These are phyloP conservation scores for Ptychoptera contaminata DNA, from an alignment of 2,888 invertebrate species.

Conservation along the genomic window DNA sequence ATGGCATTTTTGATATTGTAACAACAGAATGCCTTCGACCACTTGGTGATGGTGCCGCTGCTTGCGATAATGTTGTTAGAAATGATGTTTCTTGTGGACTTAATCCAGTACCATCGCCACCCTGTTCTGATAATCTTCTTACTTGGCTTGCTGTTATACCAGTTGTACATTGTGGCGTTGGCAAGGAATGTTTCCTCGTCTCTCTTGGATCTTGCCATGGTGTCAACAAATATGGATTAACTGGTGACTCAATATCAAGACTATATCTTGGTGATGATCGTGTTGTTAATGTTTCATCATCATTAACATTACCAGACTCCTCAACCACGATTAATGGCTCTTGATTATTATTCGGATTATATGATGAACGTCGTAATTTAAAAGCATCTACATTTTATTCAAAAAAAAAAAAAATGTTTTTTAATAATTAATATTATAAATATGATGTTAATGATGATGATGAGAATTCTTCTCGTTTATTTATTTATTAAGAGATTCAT, in stretches of 20 bases:
- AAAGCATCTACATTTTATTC: conserved; percentile 1
- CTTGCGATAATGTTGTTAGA: conserved; percentile 65
- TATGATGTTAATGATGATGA: too few relatives aligned
- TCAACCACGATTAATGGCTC: conserved; percentile 76
- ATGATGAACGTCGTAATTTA: conserved; percentile 53
- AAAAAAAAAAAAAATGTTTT: background rate
- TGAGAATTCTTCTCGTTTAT: too few relatives aligned
- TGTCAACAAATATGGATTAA: conserved; percentile 65
- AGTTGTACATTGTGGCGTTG: conserved; percentile 67
- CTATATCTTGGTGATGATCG: conserved; percentile 40
- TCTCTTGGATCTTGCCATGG: conserved; percentile 62
- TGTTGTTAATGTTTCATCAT: conserved; percentile 37
- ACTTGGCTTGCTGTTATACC: conserved; percentile 81
- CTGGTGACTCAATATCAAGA: conserved; percentile 60
- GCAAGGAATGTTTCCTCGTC: conserved; percentile 66
- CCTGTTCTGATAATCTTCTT: conserved; percentile 62
- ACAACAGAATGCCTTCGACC: conserved; percentile 75
- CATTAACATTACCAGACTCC: conserved; percentile 51
- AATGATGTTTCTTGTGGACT: conserved; percentile 71
- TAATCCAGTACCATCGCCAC: conserved; percentile 54
- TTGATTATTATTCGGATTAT: conserved; percentile 41
- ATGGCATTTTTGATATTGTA: conserved; percentile 66
- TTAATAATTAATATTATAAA: too few relatives aligned
- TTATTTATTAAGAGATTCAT: too few relatives aligned
- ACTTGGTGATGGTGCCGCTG: conserved; percentile 48